Conservation (phyloP, 2,797 vertebrate genomes). For the Epinephelus awoara region DNA sequence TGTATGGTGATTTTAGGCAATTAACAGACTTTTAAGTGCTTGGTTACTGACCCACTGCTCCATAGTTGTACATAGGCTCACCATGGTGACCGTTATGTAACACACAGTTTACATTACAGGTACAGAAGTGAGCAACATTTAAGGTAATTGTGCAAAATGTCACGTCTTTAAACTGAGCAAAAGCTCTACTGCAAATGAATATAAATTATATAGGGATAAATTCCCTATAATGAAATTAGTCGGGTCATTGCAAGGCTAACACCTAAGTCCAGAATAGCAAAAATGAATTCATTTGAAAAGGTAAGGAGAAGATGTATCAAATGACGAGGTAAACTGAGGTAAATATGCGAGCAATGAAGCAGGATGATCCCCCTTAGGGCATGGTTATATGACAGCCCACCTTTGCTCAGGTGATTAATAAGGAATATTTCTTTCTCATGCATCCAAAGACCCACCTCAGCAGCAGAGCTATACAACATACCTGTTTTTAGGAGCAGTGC, state of each 20-base stretch:
- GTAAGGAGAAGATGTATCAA: constrained; percentile 19
- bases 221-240: not conserved
- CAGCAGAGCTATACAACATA: not conserved
- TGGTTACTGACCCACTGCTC: not conserved
- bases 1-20: not conserved
- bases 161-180: not conserved
- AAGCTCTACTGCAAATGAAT: not conserved
- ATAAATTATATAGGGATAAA: too few relatives aligned
- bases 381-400: not conserved
- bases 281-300: not conserved
- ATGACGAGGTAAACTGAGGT: not conserved
- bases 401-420: constrained; percentile 34
- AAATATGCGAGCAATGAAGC: constrained; percentile 12
- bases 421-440: constrained; percentile 17
- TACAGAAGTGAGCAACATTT: not conserved
- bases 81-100: not conserved
- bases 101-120: not conserved
- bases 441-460: constrained; percentile 4
- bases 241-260: not conserved
- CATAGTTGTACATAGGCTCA: not conserved
- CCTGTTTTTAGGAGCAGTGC: constrained; percentile 29
- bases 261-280: not conserved
- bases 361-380: not conserved
- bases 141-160: too few relatives aligned
- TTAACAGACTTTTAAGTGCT: not conserved